A percentile compares a stretch with the other conserved stretches of the same genome.
Conservation (phyloP, 2,888 invertebrate genomes). For the Papilio elwesi region DNA sequence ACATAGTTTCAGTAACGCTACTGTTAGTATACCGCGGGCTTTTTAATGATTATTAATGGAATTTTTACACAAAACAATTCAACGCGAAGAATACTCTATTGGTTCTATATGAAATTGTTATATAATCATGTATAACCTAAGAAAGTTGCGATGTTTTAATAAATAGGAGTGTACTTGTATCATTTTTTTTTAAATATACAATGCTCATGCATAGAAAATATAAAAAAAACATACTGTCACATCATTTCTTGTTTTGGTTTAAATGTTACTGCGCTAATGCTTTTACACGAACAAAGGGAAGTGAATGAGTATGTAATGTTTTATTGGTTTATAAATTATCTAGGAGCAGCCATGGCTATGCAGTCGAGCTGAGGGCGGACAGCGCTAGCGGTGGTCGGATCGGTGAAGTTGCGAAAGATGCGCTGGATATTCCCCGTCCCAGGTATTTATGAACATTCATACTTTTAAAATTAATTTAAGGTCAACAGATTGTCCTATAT, state of each 20-base stretch:
- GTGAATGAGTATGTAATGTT: slow-evolving; percentile 2
- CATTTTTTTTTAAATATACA: no score
- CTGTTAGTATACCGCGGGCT: neutral
- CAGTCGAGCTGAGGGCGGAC: slow-evolving; percentile 38
- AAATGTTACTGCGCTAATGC: neutral
- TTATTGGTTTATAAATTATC: slow-evolving; percentile 16
- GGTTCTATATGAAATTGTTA: neutral
- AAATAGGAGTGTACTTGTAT: no score
- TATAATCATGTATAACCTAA: neutral
- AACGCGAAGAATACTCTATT: no score
- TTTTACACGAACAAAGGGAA: neutral
- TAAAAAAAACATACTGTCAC: neutral
- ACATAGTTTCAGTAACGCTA: slow-evolving; percentile 28
- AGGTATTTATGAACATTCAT: slow-evolving; percentile 13
- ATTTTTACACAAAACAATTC: neutral
- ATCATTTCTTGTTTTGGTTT: neutral
- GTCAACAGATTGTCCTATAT: no score
- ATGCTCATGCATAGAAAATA: neutral
- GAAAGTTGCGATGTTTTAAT: no score
- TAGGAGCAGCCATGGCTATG: slow-evolving; percentile 37
- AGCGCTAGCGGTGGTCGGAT: slow-evolving; percentile 35
- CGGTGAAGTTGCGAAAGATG: slow-evolving; percentile 39
- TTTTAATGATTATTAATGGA: slow-evolving; percentile 4
- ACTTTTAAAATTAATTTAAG: no score
- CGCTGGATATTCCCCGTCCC: slow-evolving; percentile 42